Percentiles rank a stretch among this genome's conserved stretches.
phyloP scores from a whole-genome alignment of 2,797 vertebrate species.

The Pangasius larnaudii region DNA sequence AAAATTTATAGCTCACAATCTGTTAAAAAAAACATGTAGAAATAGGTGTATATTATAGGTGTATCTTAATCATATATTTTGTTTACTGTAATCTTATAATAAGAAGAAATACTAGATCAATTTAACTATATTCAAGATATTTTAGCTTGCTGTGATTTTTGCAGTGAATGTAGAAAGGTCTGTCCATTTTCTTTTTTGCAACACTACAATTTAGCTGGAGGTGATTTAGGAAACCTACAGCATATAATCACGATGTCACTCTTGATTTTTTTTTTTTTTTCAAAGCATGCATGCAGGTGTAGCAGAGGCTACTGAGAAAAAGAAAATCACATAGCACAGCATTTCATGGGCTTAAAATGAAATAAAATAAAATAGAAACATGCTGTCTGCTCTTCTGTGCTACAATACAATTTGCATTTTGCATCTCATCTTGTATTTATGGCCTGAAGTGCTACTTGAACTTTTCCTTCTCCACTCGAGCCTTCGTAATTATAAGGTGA shows the following conservation, averaged over 20 bases:
- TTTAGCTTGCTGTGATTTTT: too few relatives aligned
- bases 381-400: background rate
- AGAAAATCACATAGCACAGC: background rate
- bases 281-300: background rate
- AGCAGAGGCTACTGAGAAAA: background rate
- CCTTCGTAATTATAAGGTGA: slow-evolving; percentile 24
- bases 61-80: background rate
- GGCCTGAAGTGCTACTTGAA: slow-evolving; percentile 11
- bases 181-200: too few relatives aligned
- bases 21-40: background rate
- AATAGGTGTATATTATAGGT: too few relatives aligned
- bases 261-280: background rate
- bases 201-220: too few relatives aligned
- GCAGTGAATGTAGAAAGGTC: too few relatives aligned
- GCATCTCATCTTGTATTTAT: background rate
- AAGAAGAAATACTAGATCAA: background rate
- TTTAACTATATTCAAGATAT: background rate
- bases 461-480: slow-evolving; percentile 3
- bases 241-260: too few relatives aligned
- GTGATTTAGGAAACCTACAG: too few relatives aligned
- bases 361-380: background rate
- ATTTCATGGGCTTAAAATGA: background rate
- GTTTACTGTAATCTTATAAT: background rate
- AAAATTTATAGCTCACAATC: background rate
- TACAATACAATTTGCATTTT: background rate